Conservation (phyloP, 2,888 invertebrate genomes). For the Erebia ligea region DNA sequence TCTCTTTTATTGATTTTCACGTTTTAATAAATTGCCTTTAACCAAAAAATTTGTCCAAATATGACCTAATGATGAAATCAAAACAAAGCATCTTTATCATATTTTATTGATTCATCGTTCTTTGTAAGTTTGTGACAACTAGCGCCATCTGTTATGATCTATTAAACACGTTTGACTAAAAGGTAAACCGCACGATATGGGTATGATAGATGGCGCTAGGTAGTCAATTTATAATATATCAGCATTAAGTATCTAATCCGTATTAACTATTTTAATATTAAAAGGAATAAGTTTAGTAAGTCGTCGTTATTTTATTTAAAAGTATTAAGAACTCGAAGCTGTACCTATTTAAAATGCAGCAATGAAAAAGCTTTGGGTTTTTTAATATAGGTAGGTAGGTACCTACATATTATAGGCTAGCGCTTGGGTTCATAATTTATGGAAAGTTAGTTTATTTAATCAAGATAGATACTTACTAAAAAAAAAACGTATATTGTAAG, state of each 20-base stretch:
- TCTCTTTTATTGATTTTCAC: constrained; percentile 49
- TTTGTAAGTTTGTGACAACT: constrained; percentile 22
- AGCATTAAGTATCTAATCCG: neutral
- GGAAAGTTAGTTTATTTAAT: too few species aligned
- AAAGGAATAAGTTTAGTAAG: too few species aligned
- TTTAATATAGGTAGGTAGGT: too few species aligned
- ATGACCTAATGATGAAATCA: neutral
- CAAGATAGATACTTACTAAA: too few species aligned
- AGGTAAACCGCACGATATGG: neutral
- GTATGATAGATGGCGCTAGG: constrained; percentile 20
- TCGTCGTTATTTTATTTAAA: too few species aligned
- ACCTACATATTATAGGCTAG: too few species aligned
- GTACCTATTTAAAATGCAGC: too few species aligned
- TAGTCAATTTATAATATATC: neutral
- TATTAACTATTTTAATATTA: neutral
- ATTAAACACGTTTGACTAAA: neutral
- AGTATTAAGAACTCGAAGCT: too few species aligned
- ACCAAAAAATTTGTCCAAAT: neutral
- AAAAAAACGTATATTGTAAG: too few species aligned
- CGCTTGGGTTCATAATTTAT: too few species aligned
- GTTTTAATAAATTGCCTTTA: neutral
- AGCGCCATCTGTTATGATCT: constrained; percentile 35
- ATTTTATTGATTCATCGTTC: neutral
- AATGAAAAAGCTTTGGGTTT: too few species aligned
- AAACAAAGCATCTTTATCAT: neutral